Conservation (phyloP, 2,888 invertebrate species). For the Stenoptilia bipunctidactyla region DNA sequence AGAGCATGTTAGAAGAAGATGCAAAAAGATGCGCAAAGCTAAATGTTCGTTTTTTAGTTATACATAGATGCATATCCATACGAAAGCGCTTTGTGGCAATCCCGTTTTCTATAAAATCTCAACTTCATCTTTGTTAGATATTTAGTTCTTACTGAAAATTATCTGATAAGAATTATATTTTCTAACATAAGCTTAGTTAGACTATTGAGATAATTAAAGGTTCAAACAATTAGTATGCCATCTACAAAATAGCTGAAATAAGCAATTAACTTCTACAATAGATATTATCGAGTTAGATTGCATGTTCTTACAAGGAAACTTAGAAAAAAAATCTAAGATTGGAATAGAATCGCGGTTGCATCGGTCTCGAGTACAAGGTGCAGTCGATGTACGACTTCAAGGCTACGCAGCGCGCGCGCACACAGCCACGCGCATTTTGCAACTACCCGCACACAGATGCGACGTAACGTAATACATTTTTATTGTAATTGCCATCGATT, state of each 20-base stretch:
- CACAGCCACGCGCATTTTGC: conserved; percentile 15
- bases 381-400: conserved; percentile 65
- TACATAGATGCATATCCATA: background rate
- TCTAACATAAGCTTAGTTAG: too few species aligned
- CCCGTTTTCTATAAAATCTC: too few species aligned
- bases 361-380: conserved; percentile 36
- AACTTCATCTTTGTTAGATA: too few species aligned
- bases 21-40: too few species aligned
- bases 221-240: too few species aligned
- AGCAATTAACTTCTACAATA: too few species aligned
- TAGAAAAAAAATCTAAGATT: conserved; percentile 16
- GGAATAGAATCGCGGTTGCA: conserved; percentile 32
- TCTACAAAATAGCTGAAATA: too few species aligned
- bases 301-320: conserved; percentile 1
- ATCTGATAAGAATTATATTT: too few species aligned
- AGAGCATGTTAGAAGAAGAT: conserved; percentile 21
- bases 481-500: conserved; percentile 59
- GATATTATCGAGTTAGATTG: too few species aligned
- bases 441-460: conserved; percentile 18
- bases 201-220: too few species aligned
- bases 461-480: conserved; percentile 16
- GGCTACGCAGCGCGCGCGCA: conserved; percentile 25
- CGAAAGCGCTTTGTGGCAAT: too few species aligned
- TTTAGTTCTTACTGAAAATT: too few species aligned
- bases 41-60: background rate